These are phyloP conservation scores for Eublepharis macularius DNA, from an alignment of 2,113 vertebrate species.

Conservation along the genomic window DNA sequence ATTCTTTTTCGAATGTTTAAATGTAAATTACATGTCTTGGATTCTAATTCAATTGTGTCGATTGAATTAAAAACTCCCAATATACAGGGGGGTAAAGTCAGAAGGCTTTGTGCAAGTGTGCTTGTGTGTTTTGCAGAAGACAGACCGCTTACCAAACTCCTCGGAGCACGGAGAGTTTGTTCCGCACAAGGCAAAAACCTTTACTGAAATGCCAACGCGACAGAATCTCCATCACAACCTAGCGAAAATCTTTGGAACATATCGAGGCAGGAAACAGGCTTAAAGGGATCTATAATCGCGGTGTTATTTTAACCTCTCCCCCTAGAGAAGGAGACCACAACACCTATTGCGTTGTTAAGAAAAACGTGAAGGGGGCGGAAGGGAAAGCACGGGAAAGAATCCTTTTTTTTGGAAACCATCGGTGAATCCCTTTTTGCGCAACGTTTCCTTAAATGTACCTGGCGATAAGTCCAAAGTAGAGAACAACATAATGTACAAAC, in stretches of 20 bases:
- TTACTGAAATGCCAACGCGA: neutral
- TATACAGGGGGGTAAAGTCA: too few species aligned
- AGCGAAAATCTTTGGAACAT: rapidly evolving
- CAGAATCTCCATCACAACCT: rapidly evolving
- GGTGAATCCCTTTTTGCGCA: neutral
- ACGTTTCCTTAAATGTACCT: neutral
- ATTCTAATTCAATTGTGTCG: neutral
- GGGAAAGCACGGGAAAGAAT: neutral
- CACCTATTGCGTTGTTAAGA: neutral
- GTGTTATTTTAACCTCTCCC: neutral
- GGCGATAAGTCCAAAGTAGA: neutral
- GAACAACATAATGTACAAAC: neutral
- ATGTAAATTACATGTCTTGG: constrained; percentile 30
- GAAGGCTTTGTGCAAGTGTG: neutral
- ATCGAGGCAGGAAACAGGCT: neutral
- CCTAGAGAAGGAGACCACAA: too few species aligned
- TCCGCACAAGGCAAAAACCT: neutral
- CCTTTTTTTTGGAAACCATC: neutral
- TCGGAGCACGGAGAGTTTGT: too few species aligned
- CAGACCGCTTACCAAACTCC: neutral
- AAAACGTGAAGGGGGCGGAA: too few species aligned
- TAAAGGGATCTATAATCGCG: rapidly evolving
- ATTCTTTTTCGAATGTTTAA: constrained; percentile 33
- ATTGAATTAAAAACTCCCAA: too few species aligned
- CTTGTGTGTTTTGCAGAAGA: too few species aligned